Evolutionary conservation across 2,113 vertebrate genomes (phyloP), one percentile per base, ranked within the genome.

Genomic region (Tetrao urogallus): DNA sequence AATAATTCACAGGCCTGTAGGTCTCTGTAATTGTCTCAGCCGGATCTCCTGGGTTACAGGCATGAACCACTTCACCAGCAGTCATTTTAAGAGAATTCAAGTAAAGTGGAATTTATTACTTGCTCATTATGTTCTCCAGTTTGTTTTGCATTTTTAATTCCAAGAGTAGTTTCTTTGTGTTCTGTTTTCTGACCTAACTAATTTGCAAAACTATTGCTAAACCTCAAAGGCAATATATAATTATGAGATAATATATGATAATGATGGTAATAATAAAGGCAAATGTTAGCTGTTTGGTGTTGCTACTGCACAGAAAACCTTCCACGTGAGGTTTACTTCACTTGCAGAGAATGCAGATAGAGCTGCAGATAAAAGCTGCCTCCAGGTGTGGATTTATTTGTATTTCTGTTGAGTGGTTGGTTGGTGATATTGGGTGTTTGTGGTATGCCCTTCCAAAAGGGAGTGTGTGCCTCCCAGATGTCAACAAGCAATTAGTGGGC

Each of bases 1-100:
- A 61, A 48, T 61, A 82, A 91, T 86, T 89, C 78, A 79, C 63
- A 82, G 67, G 22, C 48, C 40, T 56, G 32, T 40, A 52, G n/a
- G 36, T 82, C 60, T 70, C 54, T 70, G 0, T 65, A 27, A 48
- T 7, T 78, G 57, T 36, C 77, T 86, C 1, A 83, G 72, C 13
- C 54, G 17, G 30, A 80, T 79, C 72, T 83, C 60, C 60, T 58
- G 83, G 60, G 60, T 80, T 82, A 69, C 40, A 63, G 34, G 8
- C 3, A 0, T 38, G 56, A 52, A 75, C 52, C 57, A 32, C 45
- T 78, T 80, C 47, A 70, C 54, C 72, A 48, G 21, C 50, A 52
- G 30, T 43, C 45, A 22, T n/a, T 81, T 47, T 70, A 6, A 7
- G 36, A 84, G 63, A 66, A 60, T 45, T 70, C 48, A 63, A 67